Evolutionary conservation across 2,797 vertebrate species (phyloP).

Genomic region (Lindbergichthys nudifrons): DNA sequence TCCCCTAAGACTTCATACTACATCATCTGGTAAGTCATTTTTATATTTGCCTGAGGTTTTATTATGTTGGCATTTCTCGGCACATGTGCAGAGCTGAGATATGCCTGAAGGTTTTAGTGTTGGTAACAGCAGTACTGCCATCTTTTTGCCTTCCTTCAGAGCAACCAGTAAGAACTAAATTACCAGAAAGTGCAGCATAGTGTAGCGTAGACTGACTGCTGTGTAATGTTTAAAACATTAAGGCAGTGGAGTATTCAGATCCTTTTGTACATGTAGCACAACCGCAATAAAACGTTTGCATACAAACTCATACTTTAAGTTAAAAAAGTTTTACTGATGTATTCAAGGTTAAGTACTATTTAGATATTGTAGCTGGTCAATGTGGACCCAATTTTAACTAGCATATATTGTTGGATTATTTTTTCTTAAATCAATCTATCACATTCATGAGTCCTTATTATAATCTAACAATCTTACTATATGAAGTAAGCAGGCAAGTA

Average conservation of each 20-base stretch:
- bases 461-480: not conserved
- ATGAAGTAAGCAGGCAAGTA: not conserved
- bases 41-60: slow-evolving; percentile 1
- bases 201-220: not conserved
- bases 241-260: not conserved
- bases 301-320: not conserved
- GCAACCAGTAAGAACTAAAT: not conserved
- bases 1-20: slow-evolving; percentile 23
- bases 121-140: not conserved
- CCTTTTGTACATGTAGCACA: not conserved
- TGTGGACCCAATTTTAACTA: too few relatives aligned
- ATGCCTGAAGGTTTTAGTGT: not conserved
- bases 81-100: not conserved
- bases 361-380: not conserved
- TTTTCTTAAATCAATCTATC: not conserved
- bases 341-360: not conserved
- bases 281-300: not conserved
- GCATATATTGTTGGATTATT: not conserved
- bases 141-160: not conserved
- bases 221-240: not conserved
- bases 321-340: not conserved
- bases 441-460: not conserved
- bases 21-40: slow-evolving; percentile 63
- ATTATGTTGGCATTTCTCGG: not conserved
- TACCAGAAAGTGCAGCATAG: not conserved